A percentile compares a stretch with the other conserved stretches of the same genome.
phyloP scores from a whole-genome alignment of 2,113 vertebrate species.

The Myocastor coypus region DNA sequence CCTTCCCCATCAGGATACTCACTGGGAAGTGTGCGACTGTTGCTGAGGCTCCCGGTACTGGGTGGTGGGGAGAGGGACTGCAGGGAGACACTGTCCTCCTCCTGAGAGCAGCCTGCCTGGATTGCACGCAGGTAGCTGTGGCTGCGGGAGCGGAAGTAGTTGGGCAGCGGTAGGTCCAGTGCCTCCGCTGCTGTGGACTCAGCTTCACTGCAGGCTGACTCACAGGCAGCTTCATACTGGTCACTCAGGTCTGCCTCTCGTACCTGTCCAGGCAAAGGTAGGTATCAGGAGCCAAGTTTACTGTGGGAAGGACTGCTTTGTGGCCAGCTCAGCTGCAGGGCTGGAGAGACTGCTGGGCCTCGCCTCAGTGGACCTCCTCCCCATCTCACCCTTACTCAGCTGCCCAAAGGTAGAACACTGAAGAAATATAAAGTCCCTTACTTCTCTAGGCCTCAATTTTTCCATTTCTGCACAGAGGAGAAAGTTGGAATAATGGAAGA shows the following conservation, averaged over 20 bases:
- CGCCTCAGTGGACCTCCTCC: too few species aligned
- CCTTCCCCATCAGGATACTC: constrained; percentile 82
- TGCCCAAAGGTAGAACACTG: neutral
- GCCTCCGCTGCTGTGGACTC: constrained; percentile 93
- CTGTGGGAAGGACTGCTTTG: neutral
- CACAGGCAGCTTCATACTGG: constrained; percentile 93
- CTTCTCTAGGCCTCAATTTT: neutral
- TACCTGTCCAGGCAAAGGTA: constrained; percentile 86
- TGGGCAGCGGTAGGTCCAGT: constrained; percentile 95
- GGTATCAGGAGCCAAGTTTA: constrained; percentile 50
- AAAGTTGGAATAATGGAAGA: neutral
- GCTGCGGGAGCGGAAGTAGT: constrained; percentile 98
- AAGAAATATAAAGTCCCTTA: neutral
- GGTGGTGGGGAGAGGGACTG: constrained; percentile 96
- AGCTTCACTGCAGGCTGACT: constrained; percentile 94
- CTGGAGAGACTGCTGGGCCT: neutral
- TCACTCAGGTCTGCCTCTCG: constrained; percentile 93
- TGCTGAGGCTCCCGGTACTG: constrained; percentile 91
- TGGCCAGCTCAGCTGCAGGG: neutral
- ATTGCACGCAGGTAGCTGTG: constrained; percentile 99
- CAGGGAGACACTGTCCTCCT: constrained; percentile 95
- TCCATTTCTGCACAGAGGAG: neutral
- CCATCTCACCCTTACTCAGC: neutral
- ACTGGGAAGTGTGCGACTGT: constrained; percentile 95
- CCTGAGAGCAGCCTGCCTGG: constrained; percentile 98